phyloP scores from a whole-genome alignment of 2,888 invertebrate genomes.

The Brachycybe producta region DNA sequence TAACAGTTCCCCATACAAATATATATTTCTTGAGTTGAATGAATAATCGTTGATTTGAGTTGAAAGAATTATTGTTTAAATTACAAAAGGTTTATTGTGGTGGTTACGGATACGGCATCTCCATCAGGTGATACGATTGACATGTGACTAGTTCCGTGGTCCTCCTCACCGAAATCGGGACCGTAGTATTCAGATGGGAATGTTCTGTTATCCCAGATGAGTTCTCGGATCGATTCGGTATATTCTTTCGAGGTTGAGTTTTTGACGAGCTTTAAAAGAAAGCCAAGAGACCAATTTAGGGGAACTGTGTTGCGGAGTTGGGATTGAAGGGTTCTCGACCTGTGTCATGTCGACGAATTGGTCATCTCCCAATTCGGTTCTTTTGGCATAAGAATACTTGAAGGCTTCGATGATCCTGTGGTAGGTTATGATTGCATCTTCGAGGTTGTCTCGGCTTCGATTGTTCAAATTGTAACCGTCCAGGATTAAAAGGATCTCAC shows the following conservation, averaged over 20 bases:
- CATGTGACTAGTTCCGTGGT: slow-evolving; percentile 10
- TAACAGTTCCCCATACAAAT: too few species aligned
- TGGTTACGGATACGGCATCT: slow-evolving; percentile 1
- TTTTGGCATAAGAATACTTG: slow-evolving; percentile 78
- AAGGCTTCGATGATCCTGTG: slow-evolving; percentile 77
- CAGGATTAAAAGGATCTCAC: slow-evolving; percentile 67
- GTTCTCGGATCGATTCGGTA: slow-evolving; percentile 39
- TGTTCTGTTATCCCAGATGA: slow-evolving; percentile 53
- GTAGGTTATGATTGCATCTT: slow-evolving; percentile 42
- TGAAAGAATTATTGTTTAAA: background rate
- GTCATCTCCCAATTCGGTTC: slow-evolving; percentile 68
- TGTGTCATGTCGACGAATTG: slow-evolving; percentile 26
- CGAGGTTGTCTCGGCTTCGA: slow-evolving; percentile 18
- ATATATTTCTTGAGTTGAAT: background rate
- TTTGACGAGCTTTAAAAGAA: slow-evolving; percentile 41
- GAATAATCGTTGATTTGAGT: background rate
- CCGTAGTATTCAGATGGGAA: slow-evolving; percentile 58
- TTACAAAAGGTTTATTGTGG: slow-evolving; percentile 7
- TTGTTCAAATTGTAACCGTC: slow-evolving; percentile 24
- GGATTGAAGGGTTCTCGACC: too few species aligned
- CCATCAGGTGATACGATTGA: slow-evolving; percentile 10
- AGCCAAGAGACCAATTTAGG: too few species aligned
- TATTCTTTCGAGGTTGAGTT: slow-evolving; percentile 51
- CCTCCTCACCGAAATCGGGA: background rate
- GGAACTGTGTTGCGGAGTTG: too few species aligned